A percentile compares a stretch with the other conserved stretches of the same genome.
Conservation (phyloP, 2,797 vertebrate genomes). For the Setipinna tenuifilis region DNA sequence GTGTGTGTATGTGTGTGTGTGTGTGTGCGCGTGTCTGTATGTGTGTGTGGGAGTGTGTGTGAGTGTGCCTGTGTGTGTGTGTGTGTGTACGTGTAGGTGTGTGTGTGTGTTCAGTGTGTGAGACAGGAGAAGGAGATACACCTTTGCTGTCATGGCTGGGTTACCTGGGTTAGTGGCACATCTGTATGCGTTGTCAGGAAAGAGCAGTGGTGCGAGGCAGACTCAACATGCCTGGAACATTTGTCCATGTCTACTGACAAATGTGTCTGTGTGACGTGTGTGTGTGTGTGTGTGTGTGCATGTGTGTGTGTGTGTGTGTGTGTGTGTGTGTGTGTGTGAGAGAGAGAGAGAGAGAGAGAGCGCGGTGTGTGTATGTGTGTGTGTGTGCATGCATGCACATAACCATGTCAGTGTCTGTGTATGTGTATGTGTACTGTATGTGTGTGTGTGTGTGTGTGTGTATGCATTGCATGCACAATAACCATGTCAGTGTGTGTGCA, state of each 20-base stretch:
- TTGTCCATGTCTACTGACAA: background rate
- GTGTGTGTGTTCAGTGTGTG: background rate
- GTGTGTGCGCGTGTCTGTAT: no score
- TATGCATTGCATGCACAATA: background rate
- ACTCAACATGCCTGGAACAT: background rate
- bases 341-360: no score
- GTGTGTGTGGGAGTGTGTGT: no score
- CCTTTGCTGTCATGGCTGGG: conserved; percentile 26
- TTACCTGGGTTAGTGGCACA: conserved; percentile 50
- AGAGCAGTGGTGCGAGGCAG: conserved; percentile 11
- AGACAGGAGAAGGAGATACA: background rate
- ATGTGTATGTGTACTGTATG: background rate
- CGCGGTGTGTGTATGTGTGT: no score
- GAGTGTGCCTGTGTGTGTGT: no score
- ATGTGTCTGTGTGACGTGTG: background rate
- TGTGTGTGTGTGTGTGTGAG: no score
- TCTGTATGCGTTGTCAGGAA: conserved; percentile 32
- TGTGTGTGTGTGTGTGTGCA: no score
- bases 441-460: background rate
- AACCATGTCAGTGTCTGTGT: background rate
- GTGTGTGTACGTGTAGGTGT: background rate
- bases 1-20: background rate
- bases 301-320: no score
- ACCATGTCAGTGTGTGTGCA: no score
- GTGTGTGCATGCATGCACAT: no score